Base-by-base conservation (phyloP, 2,113 vertebrate species). In the Urocolius indicus region DNA sequence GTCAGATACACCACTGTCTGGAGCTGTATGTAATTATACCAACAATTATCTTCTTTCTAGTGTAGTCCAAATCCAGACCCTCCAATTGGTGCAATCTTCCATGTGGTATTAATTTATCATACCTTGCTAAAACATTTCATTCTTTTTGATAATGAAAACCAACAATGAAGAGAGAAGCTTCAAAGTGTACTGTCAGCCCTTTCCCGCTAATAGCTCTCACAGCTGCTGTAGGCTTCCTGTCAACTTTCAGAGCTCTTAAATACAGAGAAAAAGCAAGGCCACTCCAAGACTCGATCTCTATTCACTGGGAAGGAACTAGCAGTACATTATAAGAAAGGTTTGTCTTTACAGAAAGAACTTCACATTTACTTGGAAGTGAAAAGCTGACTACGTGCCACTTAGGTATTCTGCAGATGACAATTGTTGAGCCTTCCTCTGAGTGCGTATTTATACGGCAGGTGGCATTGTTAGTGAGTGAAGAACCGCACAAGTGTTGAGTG, bases 381-480 rank as follows among this genome's bases (percentile, higher is more conserved):
- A 94, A 94, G 66, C 65, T 87, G 86, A 45, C 93, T 94, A 16
- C 49, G 63, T 48, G 48, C 85, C 67, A n/a, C 75, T 84, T 89
- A 45, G 71, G 21, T 93, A 79, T 77, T 96, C 89, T 87, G 77
- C 86, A 95, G 58, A 75, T 92, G 95, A 79, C 89, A 96, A 92
- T 81, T 73, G 52, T 15, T 34, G 89, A 89, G 89, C 78, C 27
- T 74, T 89, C 48, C 82, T 91, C 84, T 5, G 13, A 80, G 46
- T 6, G 51, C 32, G 9, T 72, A 57, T 91, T 95, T 95, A 84
- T 93, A 20, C 13, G 1, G 96, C 93, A 97, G 95, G 94, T 90
- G 83, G 74, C 95, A 93, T 94, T 94, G 95, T 94, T 89, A 84
- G 73, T 51, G 95, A 97, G 94, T 71, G 90, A 76, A 93, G 96